A percentile compares a stretch with the other conserved stretches of the same genome.
Conservation (phyloP, 2,888 invertebrate genomes). For the Morinoia aosen region DNA sequence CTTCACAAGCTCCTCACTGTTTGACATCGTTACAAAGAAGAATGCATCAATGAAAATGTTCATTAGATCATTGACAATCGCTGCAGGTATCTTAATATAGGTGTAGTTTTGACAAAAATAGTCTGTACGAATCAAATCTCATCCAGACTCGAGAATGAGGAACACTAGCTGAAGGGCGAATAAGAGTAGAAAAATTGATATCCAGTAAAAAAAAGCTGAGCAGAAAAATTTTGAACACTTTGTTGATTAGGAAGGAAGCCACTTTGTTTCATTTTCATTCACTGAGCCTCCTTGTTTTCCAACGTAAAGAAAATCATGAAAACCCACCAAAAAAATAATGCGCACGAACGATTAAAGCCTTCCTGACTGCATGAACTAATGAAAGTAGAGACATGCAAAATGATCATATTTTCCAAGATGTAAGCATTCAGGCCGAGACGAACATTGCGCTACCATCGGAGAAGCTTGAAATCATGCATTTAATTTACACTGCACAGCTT, state of each 20-base stretch:
- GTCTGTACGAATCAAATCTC: too few species aligned
- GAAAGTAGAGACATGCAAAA: neutral
- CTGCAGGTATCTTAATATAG: too few species aligned
- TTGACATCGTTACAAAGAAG: too few species aligned
- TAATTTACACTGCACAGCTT: neutral
- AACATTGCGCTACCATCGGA: neutral
- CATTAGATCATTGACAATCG: too few species aligned
- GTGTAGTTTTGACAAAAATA: too few species aligned
- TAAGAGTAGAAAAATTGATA: too few species aligned
- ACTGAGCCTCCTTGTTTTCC: neutral
- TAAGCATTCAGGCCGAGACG: neutral
- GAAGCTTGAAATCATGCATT: neutral
- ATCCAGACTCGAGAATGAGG: too few species aligned
- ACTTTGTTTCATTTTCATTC: too few species aligned
- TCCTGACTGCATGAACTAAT: neutral
- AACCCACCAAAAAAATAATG: neutral
- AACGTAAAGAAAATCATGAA: neutral
- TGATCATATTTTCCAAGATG: neutral
- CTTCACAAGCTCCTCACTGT: too few species aligned
- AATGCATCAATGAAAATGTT: too few species aligned
- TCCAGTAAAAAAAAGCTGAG: neutral
- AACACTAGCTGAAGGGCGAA: too few species aligned
- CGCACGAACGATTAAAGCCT: neutral
- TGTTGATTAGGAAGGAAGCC: neutral
- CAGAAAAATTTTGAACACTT: neutral